Percentiles rank a stretch among this genome's conserved stretches.
Evolutionary conservation across 2,797 vertebrate genomes (phyloP).

Genomic region (Steatocranus sp.): DNA sequence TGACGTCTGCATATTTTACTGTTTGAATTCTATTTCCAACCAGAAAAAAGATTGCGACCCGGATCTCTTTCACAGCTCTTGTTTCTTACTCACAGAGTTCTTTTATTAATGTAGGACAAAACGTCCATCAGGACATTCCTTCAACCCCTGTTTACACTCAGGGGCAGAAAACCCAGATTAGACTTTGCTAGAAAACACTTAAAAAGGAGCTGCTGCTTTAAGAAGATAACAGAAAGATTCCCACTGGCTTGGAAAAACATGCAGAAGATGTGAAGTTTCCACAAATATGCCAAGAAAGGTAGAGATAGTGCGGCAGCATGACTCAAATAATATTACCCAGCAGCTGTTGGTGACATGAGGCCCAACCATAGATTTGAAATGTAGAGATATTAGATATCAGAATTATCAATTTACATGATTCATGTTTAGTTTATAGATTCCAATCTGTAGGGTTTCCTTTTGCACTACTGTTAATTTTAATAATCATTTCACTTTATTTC

Average conservation of each 20-base stretch:
- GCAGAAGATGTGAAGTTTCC: neutral
- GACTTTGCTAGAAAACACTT: neutral
- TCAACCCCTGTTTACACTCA: neutral
- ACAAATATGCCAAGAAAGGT: neutral
- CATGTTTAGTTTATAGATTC: neutral
- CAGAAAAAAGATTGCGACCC: neutral
- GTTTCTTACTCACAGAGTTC: neutral
- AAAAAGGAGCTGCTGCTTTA: neutral
- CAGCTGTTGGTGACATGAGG: neutral
- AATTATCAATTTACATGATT: neutral
- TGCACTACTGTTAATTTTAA: neutral
- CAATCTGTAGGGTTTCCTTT: neutral
- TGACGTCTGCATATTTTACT: neutral
- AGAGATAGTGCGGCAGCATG: neutral
- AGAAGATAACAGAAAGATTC: neutral
- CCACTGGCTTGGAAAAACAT: neutral
- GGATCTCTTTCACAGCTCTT: neutral
- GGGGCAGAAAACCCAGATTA: neutral
- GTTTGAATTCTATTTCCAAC: neutral
- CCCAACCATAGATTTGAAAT: neutral
- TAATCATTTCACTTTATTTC: neutral
- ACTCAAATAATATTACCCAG: neutral
- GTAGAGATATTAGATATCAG: neutral
- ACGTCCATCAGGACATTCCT: accelerated
- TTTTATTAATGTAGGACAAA: neutral